phyloP scores from a whole-genome alignment of 1,140 invertebrate genomes.

The Hyles vespertilio region DNA sequence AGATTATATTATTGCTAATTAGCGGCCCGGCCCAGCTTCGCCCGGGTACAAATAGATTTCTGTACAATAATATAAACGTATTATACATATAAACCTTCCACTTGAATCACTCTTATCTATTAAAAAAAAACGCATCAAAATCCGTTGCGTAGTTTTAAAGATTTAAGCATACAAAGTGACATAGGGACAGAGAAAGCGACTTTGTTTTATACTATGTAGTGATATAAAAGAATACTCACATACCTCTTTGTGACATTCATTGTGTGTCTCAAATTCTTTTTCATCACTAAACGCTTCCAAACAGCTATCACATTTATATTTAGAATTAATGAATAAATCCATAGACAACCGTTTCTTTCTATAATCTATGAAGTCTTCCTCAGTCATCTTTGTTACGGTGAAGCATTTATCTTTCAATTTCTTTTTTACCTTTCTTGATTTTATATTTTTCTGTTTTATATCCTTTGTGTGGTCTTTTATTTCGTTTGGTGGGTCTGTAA shows the following conservation, averaged over 20 bases:
- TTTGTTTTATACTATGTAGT: too few species aligned
- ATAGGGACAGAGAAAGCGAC: too few species aligned
- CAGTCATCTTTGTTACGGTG: conserved; percentile 20
- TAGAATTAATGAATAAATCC: conserved; percentile 13
- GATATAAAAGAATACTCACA: conserved; percentile 2
- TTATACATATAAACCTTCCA: too few species aligned
- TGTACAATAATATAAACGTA: too few species aligned
- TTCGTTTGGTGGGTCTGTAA: conserved; percentile 4
- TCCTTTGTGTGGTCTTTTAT: conserved; percentile 4
- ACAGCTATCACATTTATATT: conserved; percentile 45
- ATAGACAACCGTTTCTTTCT: conserved; percentile 20
- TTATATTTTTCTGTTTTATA: conserved; percentile 10
- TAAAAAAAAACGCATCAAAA: too few species aligned
- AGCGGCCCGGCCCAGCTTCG: too few species aligned
- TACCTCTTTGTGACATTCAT: conserved; percentile 33
- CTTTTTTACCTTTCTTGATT: conserved; percentile 14
- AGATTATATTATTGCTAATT: too few species aligned
- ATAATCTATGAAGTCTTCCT: conserved; percentile 25
- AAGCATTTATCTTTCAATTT: conserved; percentile 21
- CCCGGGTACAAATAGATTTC: too few species aligned
- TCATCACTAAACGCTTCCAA: conserved; percentile 34
- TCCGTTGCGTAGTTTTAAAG: too few species aligned
- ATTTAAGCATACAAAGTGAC: too few species aligned
- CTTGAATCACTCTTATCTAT: too few species aligned
- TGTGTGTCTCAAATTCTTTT: conserved; percentile 33